Evolutionary conservation across 2,888 invertebrate species (phyloP).

Genomic region (Rotaria magnacalcarata): DNA sequence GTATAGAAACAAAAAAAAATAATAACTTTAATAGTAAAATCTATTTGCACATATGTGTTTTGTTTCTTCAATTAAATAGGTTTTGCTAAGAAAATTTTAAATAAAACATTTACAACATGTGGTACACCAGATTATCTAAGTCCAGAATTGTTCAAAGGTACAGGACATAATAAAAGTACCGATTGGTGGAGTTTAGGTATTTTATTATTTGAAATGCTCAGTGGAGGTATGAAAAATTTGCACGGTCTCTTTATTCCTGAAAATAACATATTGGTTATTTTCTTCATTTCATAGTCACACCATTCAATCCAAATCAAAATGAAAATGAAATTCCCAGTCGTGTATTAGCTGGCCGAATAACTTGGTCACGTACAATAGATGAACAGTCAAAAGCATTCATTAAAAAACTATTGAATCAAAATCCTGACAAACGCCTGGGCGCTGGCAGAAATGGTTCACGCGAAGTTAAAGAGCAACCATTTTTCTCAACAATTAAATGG

Average conservation of each 20-base stretch:
- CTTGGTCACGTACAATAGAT: slow-evolving; percentile 69
- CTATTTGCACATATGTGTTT: neutral
- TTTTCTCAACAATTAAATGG: slow-evolving; percentile 92
- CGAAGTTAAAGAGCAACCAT: slow-evolving; percentile 88
- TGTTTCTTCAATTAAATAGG: neutral
- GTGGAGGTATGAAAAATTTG: slow-evolving; percentile 51
- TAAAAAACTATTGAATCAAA: slow-evolving; percentile 83
- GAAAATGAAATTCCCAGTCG: slow-evolving; percentile 85
- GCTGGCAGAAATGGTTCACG: slow-evolving; percentile 95
- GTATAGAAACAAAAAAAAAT: neutral
- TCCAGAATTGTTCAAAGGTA: slow-evolving; percentile 86
- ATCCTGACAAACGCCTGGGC: slow-evolving; percentile 85
- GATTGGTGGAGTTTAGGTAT: slow-evolving; percentile 93
- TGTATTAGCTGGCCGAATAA: slow-evolving; percentile 85
- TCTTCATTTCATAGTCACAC: slow-evolving; percentile 71
- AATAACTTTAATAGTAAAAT: neutral
- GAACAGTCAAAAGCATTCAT: slow-evolving; percentile 70
- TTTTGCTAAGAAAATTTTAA: slow-evolving; percentile 21
- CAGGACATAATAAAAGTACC: slow-evolving; percentile 94
- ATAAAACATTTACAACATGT: slow-evolving; percentile 84
- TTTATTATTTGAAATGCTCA: slow-evolving; percentile 62
- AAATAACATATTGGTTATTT: too few species aligned
- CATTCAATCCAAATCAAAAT: slow-evolving; percentile 95
- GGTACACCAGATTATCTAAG: slow-evolving; percentile 96
- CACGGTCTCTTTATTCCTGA: too few species aligned